Conservation (phyloP, 35 echinoderm and acorn worm genomes). For the Apostichopus parvimensis region DNA sequence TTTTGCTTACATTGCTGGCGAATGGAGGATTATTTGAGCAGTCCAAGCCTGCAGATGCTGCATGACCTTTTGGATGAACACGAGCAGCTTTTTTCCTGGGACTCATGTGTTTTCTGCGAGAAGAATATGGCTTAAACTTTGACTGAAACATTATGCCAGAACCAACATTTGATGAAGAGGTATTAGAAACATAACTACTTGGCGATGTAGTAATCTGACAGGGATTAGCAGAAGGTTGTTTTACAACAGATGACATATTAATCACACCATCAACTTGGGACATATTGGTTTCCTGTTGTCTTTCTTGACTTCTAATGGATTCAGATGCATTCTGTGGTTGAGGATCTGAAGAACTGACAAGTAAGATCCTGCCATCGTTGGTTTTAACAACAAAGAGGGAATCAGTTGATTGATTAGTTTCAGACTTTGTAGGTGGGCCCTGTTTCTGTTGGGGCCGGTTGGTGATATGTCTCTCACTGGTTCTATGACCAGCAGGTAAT, state of each 20-base stretch:
- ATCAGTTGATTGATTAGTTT: not conserved
- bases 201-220: no score
- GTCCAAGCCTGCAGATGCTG: not conserved
- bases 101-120: not conserved
- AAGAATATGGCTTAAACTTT: conserved; percentile 14
- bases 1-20: not conserved
- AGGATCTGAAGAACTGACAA: not conserved
- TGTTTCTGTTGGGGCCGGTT: not conserved
- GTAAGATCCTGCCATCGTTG: not conserved
- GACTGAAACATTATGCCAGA: not conserved
- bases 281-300: not conserved
- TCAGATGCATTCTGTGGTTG: not conserved
- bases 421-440: not conserved
- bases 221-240: no score
- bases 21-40: not conserved
- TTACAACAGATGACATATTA: not conserved
- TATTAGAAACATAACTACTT: not conserved
- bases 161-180: not conserved
- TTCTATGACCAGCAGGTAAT: not conserved
- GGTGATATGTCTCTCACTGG: not conserved
- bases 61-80: not conserved
- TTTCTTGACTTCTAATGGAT: not conserved
- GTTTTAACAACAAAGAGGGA: not conserved
- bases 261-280: not conserved
- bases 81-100: not conserved